Conservation (phyloP, 2,797 vertebrate genomes). For the Hirundo rustica region DNA sequence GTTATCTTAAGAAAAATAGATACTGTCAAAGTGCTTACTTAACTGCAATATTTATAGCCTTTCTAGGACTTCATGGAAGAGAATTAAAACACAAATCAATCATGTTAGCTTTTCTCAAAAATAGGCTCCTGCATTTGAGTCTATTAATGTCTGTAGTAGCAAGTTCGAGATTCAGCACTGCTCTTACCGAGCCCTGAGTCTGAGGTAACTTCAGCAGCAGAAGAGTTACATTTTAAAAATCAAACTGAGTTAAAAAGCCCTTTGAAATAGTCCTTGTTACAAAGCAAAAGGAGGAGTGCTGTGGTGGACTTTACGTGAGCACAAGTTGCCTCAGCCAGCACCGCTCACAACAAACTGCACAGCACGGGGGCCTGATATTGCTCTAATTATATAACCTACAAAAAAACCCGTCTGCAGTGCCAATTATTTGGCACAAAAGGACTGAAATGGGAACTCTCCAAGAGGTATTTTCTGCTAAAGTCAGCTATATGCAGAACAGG, state of each 20-base stretch:
- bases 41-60: background rate
- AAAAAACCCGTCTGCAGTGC: conserved; percentile 11
- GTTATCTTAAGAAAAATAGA: conserved; percentile 1
- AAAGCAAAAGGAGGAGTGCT: background rate
- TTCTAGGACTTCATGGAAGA: background rate
- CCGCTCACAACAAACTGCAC: conserved; percentile 33
- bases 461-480: conserved; percentile 52
- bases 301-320: background rate
- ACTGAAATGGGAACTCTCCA: conserved; percentile 16
- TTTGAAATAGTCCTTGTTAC: background rate
- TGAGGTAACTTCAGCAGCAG: background rate
- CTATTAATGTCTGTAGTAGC: background rate
- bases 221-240: background rate
- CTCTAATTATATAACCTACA: conserved; percentile 45
- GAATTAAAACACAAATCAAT: conserved; percentile 2
- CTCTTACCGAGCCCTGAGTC: background rate
- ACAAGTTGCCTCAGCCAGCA: background rate
- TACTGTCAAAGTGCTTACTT: conserved; percentile 15
- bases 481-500: conserved; percentile 52
- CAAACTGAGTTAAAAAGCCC: background rate
- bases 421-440: conserved; percentile 57
- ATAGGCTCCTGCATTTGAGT: background rate
- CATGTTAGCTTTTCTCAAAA: background rate
- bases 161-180: background rate
- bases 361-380: conserved; percentile 34